These are phyloP conservation scores for Colaptes auratus DNA, from an alignment of 2,113 vertebrate species.

Conservation along the genomic window DNA sequence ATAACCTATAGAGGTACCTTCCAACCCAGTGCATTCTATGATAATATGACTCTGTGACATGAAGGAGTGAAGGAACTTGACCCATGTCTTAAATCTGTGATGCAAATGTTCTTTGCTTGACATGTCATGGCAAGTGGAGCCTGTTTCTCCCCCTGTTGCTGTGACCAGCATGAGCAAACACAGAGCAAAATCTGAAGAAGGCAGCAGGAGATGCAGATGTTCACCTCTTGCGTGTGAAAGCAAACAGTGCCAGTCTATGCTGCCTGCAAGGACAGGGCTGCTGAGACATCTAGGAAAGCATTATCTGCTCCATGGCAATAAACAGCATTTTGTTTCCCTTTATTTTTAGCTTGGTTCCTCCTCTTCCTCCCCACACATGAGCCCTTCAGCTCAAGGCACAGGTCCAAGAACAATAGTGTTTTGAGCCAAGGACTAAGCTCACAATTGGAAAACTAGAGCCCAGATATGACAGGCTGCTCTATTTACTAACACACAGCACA, in stretches of 20 bases:
- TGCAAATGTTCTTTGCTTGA: neutral
- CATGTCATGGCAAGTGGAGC: neutral
- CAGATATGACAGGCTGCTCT: slow-evolving; percentile 23
- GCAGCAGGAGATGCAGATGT: neutral
- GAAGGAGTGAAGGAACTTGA: neutral
- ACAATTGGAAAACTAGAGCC: slow-evolving; percentile 11
- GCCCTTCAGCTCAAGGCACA: slow-evolving; percentile 44
- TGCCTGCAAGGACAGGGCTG: neutral
- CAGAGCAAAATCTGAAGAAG: neutral
- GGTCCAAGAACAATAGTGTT: slow-evolving; percentile 36
- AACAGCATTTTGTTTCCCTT: slow-evolving; percentile 42
- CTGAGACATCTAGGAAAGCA: slow-evolving; percentile 11
- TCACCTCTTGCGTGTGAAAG: neutral
- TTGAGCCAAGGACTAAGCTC: slow-evolving; percentile 44
- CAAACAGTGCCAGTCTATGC: neutral
- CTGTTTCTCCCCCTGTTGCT: neutral
- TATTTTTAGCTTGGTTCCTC: slow-evolving; percentile 56
- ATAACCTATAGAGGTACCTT: too few relatives aligned
- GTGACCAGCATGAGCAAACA: neutral
- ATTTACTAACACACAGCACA: slow-evolving; percentile 57
- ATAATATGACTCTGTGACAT: neutral
- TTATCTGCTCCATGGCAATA: slow-evolving; percentile 6
- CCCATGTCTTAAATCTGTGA: neutral
- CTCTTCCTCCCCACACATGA: slow-evolving; percentile 30
- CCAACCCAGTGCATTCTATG: too few relatives aligned